phyloP scores from a whole-genome alignment of 2,888 invertebrate genomes.

The Rhopalosiphum nymphaeae region DNA sequence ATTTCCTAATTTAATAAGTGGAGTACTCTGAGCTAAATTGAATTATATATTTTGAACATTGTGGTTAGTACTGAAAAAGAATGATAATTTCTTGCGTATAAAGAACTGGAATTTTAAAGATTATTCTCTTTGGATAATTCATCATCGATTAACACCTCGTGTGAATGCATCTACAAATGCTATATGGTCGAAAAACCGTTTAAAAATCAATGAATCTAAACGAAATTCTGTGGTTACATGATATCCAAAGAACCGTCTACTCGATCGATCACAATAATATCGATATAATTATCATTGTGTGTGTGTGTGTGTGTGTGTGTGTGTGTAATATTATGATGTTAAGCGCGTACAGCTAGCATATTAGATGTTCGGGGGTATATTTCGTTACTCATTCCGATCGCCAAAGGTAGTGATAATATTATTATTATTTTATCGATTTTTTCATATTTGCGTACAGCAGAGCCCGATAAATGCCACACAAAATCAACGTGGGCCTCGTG shows the following conservation, averaged over 20 bases:
- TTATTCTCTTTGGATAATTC: background rate
- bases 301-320: no score
- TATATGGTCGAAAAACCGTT: background rate
- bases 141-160: background rate
- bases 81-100: background rate
- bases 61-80: background rate
- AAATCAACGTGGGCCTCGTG: conserved; percentile 59
- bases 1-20: no score
- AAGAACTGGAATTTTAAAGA: background rate
- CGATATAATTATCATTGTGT: no score
- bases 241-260: no score
- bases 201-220: background rate
- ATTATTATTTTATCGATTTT: background rate
- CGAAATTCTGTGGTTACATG: background rate
- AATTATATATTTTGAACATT: no score
- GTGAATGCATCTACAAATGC: background rate
- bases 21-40: no score
- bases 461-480: conserved; percentile 47
- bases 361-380: no score
- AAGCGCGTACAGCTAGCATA: no score
- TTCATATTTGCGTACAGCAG: background rate
- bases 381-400: no score
- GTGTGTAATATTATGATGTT: no score
- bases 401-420: background rate
- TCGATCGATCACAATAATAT: no score